phyloP scores from a whole-genome alignment of 2,797 vertebrate genomes.

The Bradypus variegatus region DNA sequence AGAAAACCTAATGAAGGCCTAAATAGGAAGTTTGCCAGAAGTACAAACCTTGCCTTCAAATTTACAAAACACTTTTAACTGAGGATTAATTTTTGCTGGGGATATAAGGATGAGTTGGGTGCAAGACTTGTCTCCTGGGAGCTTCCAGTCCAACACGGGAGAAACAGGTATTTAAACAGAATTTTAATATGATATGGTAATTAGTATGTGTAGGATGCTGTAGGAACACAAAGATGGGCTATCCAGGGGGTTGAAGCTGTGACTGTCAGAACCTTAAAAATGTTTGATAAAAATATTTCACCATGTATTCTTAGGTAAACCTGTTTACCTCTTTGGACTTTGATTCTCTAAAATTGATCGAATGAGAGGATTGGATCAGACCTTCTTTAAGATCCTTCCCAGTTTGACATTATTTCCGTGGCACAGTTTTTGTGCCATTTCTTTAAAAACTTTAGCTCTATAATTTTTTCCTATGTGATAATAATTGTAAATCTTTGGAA shows the following conservation, averaged over 20 bases:
- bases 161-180: background rate
- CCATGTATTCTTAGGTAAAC: conserved; percentile 5
- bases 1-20: background rate
- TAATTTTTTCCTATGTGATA: conserved; percentile 15
- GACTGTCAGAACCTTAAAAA: background rate
- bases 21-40: conserved; percentile 18
- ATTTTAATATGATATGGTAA: conserved; percentile 22
- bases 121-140: background rate
- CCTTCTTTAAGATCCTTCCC: background rate
- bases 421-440: background rate
- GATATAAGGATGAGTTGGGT: background rate
- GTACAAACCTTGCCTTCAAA: background rate
- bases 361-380: background rate
- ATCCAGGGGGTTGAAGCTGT: background rate
- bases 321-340: conserved; percentile 4
- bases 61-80: conserved; percentile 32
- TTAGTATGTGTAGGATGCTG: background rate
- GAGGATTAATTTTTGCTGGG: background rate
- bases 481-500: background rate
- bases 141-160: background rate
- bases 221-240: background rate
- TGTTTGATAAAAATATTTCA: background rate
- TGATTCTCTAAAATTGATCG: conserved; percentile 17
- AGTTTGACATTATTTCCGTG: background rate
- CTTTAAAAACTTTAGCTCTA: conserved; percentile 1